Base-by-base conservation (phyloP, 2,888 invertebrate species). In the Apotomis turbidana region DNA sequence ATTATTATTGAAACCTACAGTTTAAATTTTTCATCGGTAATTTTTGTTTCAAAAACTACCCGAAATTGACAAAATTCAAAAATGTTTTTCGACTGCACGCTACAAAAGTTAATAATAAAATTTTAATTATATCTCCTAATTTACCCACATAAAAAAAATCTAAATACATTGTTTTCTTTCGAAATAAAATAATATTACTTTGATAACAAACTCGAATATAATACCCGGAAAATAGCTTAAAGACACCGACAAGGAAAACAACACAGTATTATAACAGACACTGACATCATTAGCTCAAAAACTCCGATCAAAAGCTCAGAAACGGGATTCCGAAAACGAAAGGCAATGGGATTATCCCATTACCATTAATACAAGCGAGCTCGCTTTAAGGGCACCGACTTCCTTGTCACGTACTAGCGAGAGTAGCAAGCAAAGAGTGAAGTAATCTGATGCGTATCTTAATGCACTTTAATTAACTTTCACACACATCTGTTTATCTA, bases 401-500 rank as follows among this genome's bases (percentile, higher is more conserved):
- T 60, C 59, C 59, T 38, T 59, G 68, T 68, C 59, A 68, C 68
- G 59, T 52, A 8, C 41, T 64, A 27, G 27, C 27, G 27, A 27
- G 27, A 27, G 27, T 52, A 52, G 41, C 51, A 38, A 60, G 59
- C 44, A 27, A 52, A 15, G 15, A 15, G 15, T 15, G n/a, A 15
- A 15, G 15, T 15, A 15, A 15, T 15, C 44, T 12, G 68, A 68
- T 68, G 38, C 38, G 15, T 52, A 68, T 68, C 59, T 64, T 68
- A 67, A 58, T 67, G 49, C 13, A 49, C 10, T 49, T 67, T 41
- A 10, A 54, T 38, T 58, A 38, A 58, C 52, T 6, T 13, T 46
- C 8, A 9, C 52, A 36, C 6, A n/a, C 6, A 49, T 46, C 12
- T 44, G 46, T n/a, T 27, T 8, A 36, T 3, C 38, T 12, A 10